A percentile compares a stretch with the other conserved stretches of the same genome.
Conservation (phyloP, 2,888 invertebrate species). For the Platynereis dumerilii region DNA sequence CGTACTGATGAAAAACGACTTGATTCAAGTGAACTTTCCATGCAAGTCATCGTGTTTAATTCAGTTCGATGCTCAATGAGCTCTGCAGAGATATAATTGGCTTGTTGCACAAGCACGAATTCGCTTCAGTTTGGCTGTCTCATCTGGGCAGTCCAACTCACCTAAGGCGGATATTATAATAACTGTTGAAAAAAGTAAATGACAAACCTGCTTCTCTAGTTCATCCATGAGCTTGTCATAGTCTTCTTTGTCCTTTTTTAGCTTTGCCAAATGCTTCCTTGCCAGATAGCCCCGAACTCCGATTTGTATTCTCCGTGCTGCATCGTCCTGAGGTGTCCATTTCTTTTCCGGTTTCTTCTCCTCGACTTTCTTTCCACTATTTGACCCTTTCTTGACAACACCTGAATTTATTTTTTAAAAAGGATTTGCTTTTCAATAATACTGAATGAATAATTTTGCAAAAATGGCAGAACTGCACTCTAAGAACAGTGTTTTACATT, state of each 20-base stretch:
- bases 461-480: too few relatives aligned
- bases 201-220: slow-evolving; percentile 59
- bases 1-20: too few relatives aligned
- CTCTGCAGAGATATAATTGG: too few relatives aligned
- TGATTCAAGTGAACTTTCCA: too few relatives aligned
- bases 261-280: slow-evolving; percentile 45
- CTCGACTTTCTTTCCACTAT: slow-evolving; percentile 16
- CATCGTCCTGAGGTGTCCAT: slow-evolving; percentile 38
- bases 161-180: too few relatives aligned
- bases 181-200: too few relatives aligned
- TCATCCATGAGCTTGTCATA: slow-evolving; percentile 60
- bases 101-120: too few relatives aligned
- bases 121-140: too few relatives aligned
- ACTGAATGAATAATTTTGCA: not conserved
- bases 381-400: slow-evolving; percentile 10
- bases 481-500: too few relatives aligned
- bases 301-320: slow-evolving; percentile 55
- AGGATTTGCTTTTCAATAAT: not conserved
- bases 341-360: slow-evolving; percentile 27
- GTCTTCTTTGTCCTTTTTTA: slow-evolving; percentile 54
- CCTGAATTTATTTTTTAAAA: not conserved
- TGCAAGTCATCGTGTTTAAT: too few relatives aligned
- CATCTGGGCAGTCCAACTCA: too few relatives aligned
- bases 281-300: slow-evolving; percentile 47
- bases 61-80: too few relatives aligned